Conservation (phyloP, 92 coral and sea anemone species). For the Pocillopora grandis region DNA sequence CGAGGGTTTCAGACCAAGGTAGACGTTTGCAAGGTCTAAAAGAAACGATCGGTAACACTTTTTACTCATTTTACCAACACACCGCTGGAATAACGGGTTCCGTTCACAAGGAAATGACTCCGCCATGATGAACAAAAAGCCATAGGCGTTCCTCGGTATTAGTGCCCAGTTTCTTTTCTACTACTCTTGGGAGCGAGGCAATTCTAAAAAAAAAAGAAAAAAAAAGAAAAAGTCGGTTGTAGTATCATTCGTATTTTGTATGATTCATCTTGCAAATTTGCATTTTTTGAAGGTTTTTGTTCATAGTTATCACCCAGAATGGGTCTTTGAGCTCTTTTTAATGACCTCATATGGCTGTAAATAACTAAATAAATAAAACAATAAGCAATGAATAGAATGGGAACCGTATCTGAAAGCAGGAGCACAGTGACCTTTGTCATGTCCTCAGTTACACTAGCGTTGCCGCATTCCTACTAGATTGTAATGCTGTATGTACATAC, state of each 20-base stretch:
- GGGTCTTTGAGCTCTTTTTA: no score
- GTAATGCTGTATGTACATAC: no score
- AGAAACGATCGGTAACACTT: conserved; percentile 31
- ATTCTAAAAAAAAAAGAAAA: neutral
- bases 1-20: conserved; percentile 54
- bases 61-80: conserved; percentile 33
- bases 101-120: conserved; percentile 24
- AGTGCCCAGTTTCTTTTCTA: neutral
- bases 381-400: neutral
- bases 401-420: neutral
- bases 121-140: conserved; percentile 55
- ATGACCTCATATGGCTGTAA: neutral
- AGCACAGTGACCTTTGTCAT: no score
- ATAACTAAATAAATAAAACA: no score
- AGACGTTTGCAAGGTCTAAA: conserved; percentile 33
- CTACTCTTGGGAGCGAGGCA: neutral
- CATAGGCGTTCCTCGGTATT: neutral
- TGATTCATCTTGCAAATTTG: no score
- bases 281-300: no score
- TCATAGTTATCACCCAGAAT: no score
- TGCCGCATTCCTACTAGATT: no score
- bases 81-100: conserved; percentile 27
- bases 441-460: no score
- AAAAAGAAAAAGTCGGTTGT: no score
- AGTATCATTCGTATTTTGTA: no score